Conservation (phyloP, 2,888 invertebrate species). For the Orgyia antiqua region DNA sequence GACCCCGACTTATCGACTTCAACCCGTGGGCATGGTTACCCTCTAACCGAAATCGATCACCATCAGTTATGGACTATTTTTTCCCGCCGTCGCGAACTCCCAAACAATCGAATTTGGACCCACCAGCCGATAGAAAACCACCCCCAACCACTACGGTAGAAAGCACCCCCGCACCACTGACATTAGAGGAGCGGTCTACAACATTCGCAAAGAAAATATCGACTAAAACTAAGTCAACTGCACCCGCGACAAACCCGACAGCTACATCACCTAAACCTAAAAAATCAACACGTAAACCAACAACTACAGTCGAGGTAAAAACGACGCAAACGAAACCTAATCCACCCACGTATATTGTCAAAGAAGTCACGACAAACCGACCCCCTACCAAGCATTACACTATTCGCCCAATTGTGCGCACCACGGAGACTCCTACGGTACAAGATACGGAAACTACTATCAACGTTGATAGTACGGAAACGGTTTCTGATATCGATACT, state of each 20-base stretch:
- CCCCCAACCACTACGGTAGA: constrained; percentile 43
- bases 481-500: constrained; percentile 56
- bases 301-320: constrained; percentile 53
- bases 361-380: constrained; percentile 46
- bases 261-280: constrained; percentile 59
- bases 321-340: constrained; percentile 55
- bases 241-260: constrained; percentile 53
- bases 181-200: constrained; percentile 56
- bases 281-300: constrained; percentile 57
- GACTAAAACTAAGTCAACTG: constrained; percentile 60
- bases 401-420: constrained; percentile 65
- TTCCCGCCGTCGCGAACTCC: constrained; percentile 74
- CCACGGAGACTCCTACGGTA: constrained; percentile 55
- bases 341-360: constrained; percentile 39
- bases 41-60: constrained; percentile 57
- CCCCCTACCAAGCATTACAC: constrained; percentile 75
- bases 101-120: constrained; percentile 65
- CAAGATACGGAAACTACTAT: constrained; percentile 68
- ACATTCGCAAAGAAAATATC: constrained; percentile 61
- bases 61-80: constrained; percentile 73
- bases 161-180: constrained; percentile 52
- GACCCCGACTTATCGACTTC: constrained; percentile 64
- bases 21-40: constrained; percentile 74
- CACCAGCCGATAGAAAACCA: constrained; percentile 59
- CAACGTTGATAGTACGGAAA: constrained; percentile 73